Evolutionary conservation across 2,113 vertebrate genomes (phyloP).

Genomic region (Callaeas wilsoni): DNA sequence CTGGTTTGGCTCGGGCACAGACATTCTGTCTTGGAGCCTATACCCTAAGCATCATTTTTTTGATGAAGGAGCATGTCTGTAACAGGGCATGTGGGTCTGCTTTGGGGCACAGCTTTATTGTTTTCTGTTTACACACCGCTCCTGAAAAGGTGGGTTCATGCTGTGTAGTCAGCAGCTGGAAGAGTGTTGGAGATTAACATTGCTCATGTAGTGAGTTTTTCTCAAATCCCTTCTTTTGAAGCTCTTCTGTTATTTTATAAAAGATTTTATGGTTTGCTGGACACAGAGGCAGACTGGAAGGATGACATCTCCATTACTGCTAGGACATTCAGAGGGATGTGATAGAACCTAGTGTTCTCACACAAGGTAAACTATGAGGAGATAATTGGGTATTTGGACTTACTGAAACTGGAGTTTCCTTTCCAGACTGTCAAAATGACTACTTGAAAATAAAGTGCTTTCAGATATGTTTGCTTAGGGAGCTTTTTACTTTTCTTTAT

Average conservation of each 20-base stretch:
- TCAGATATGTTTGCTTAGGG: neutral
- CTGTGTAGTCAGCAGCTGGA: neutral
- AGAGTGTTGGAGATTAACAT: neutral
- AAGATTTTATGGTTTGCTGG: neutral
- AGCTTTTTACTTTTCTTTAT: neutral
- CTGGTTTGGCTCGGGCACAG: neutral
- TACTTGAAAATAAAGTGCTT: neutral
- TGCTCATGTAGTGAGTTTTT: neutral
- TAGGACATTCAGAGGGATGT: neutral
- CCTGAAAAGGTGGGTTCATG: neutral
- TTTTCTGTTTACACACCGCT: neutral
- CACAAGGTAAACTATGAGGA: neutral
- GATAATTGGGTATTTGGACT: neutral
- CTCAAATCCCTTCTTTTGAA: neutral
- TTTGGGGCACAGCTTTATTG: neutral
- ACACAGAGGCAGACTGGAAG: neutral
- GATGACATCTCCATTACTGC: neutral
- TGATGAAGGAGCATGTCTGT: neutral
- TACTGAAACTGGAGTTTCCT: neutral
- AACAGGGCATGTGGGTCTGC: neutral
- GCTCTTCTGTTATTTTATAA: neutral
- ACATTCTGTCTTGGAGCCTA: neutral
- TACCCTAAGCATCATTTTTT: neutral
- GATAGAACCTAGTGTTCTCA: neutral
- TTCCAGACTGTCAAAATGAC: neutral